These are phyloP conservation scores for Clamator glandarius DNA, from an alignment of 2,797 vertebrate species.

Conservation along the genomic window DNA sequence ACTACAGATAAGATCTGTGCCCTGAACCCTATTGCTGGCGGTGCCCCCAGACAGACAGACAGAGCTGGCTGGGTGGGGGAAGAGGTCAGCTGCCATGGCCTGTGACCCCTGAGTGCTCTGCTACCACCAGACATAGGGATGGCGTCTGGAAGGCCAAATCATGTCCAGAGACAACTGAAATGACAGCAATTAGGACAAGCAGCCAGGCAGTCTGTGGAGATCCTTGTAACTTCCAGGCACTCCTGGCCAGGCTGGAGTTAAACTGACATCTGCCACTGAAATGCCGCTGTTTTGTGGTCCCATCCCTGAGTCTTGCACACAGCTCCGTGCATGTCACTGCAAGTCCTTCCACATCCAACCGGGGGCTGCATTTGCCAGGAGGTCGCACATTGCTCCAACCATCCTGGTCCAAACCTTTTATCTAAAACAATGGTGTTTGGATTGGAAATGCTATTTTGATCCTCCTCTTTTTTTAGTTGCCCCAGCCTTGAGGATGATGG, in stretches of 20 bases:
- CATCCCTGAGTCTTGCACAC: background rate
- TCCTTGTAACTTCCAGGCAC: background rate
- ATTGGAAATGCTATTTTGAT: constrained; percentile 48
- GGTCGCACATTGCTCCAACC: background rate
- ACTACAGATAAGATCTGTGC: background rate
- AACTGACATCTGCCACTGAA: background rate
- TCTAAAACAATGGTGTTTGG: constrained; percentile 18
- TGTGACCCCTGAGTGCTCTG: background rate
- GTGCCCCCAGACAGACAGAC: background rate
- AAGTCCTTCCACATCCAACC: background rate
- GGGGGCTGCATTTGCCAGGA: background rate
- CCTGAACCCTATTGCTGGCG: background rate
- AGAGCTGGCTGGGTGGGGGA: background rate
- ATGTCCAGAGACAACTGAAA: constrained; percentile 25
- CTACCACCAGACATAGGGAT: background rate
- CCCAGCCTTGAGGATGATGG: background rate
- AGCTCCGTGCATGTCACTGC: background rate
- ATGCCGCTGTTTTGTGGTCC: background rate
- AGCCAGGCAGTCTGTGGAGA: background rate
- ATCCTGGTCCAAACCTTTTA: constrained; percentile 18
- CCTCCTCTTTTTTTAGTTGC: constrained; percentile 36
- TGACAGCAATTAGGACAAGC: constrained; percentile 10
- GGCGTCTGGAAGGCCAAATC: background rate
- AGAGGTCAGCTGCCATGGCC: background rate
- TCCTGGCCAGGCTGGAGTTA: background rate